Evolutionary conservation across 2,113 vertebrate genomes (phyloP).

Genomic region (Cyanoderma ruficeps): DNA sequence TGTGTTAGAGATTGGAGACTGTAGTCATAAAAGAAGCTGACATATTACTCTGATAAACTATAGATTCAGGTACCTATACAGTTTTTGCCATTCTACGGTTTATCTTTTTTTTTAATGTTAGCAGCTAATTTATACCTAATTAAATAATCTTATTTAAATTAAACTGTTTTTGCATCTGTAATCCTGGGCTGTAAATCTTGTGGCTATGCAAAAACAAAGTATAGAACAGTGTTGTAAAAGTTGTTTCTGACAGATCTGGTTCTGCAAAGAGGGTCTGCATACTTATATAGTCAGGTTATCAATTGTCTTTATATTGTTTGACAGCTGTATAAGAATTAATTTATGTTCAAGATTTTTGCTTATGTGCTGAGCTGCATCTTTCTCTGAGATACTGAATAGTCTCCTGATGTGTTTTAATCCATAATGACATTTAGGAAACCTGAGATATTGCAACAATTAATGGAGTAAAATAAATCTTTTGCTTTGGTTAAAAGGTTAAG

Average conservation of each 20-base stretch:
- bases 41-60: not conserved
- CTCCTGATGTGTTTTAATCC: not conserved
- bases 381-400: not conserved
- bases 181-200: not conserved
- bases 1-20: not conserved
- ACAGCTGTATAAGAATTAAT: not conserved
- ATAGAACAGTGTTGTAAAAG: not conserved
- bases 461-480: conserved; percentile 9
- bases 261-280: not conserved
- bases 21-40: not conserved
- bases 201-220: not conserved
- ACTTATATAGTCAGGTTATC: not conserved
- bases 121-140: not conserved
- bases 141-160: not conserved
- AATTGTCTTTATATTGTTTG: not conserved
- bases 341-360: not conserved
- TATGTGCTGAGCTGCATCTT: not conserved
- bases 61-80: not conserved
- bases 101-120: not conserved
- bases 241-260: not conserved
- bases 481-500: not conserved
- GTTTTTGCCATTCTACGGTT: not conserved
- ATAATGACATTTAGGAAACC: not conserved
- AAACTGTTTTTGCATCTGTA: not conserved
- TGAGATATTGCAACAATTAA: not conserved